Evolutionary conservation across 2,888 invertebrate genomes (phyloP).

Genomic region (Caenorhabditis sp.): DNA sequence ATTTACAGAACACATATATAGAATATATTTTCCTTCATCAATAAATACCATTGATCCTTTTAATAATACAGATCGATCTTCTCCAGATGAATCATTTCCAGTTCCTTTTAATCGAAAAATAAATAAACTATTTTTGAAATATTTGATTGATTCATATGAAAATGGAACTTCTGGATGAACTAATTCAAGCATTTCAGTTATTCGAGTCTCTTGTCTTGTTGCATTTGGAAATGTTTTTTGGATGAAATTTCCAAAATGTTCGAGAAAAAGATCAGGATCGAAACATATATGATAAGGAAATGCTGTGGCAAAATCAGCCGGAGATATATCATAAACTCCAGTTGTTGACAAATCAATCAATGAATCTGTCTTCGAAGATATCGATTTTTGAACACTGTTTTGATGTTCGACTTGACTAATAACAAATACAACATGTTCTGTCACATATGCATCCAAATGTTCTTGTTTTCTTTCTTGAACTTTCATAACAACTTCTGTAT

Average conservation of each 20-base stretch:
- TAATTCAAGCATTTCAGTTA: conserved; percentile 66
- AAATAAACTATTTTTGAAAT: conserved; percentile 66
- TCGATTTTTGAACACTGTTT: conserved; percentile 47
- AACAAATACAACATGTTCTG: conserved; percentile 68
- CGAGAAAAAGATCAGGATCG: conserved; percentile 84
- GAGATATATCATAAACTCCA: conserved; percentile 47
- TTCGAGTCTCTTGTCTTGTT: conserved; percentile 59
- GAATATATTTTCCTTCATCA: conserved; percentile 60
- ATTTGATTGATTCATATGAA: conserved; percentile 64
- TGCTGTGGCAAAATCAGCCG: conserved; percentile 87
- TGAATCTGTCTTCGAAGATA: conserved; percentile 45
- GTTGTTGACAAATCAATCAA: conserved; percentile 29
- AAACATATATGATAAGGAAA: conserved; percentile 97
- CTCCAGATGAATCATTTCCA: neutral
- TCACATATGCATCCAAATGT: conserved; percentile 78
- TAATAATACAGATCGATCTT: conserved; percentile 31
- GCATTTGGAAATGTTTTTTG: conserved; percentile 60
- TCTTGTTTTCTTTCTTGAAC: conserved; percentile 84
- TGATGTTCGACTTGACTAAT: conserved; percentile 60
- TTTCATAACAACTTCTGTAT: conserved; percentile 89
- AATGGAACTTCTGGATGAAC: conserved; percentile 69
- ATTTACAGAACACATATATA: conserved; percentile 69
- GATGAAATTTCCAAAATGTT: conserved; percentile 71
- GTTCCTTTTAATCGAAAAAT: conserved; percentile 57
- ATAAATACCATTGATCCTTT: conserved; percentile 67